Conservation (phyloP, 2,797 vertebrate species). For the Antennarius maculatus region DNA sequence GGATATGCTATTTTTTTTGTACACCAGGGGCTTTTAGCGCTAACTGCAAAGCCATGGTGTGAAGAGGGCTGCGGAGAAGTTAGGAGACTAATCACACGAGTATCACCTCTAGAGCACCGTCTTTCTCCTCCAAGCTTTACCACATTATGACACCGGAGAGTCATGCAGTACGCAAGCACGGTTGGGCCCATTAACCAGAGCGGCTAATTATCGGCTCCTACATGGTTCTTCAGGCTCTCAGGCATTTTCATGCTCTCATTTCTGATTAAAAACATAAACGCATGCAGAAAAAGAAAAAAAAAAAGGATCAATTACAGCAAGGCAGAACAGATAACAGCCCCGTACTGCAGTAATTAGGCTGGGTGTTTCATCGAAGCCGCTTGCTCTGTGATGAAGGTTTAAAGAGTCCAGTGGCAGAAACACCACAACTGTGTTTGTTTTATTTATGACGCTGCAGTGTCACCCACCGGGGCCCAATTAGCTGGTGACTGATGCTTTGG, state of each 20-base stretch:
- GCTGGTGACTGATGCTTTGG: slow-evolving; percentile 87
- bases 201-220: slow-evolving; percentile 92
- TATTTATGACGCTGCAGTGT: slow-evolving; percentile 85
- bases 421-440: slow-evolving; percentile 90
- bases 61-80: slow-evolving; percentile 60
- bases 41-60: slow-evolving; percentile 54
- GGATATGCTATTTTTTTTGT: slow-evolving; percentile 52
- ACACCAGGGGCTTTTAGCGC: slow-evolving; percentile 37
- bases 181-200: slow-evolving; percentile 89
- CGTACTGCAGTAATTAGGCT: slow-evolving; percentile 86
- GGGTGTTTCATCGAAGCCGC: slow-evolving; percentile 80
- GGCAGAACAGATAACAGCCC: slow-evolving; percentile 76
- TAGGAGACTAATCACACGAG: slow-evolving; percentile 66
- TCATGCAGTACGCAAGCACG: slow-evolving; percentile 61
- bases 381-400: slow-evolving; percentile 81
- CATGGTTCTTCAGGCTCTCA: slow-evolving; percentile 85
- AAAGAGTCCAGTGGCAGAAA: slow-evolving; percentile 83
- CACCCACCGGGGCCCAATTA: slow-evolving; percentile 96
- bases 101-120: slow-evolving; percentile 62
- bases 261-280: slow-evolving; percentile 87
- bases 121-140: slow-evolving; percentile 60
- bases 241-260: slow-evolving; percentile 84
- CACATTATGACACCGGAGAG: slow-evolving; percentile 64
- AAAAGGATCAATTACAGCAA: slow-evolving; percentile 78
- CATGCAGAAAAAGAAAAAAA: slow-evolving; percentile 54